These are phyloP conservation scores for Acrossocheilus fasciatus DNA, from an alignment of 2,797 vertebrate genomes.

Conservation along the genomic window DNA sequence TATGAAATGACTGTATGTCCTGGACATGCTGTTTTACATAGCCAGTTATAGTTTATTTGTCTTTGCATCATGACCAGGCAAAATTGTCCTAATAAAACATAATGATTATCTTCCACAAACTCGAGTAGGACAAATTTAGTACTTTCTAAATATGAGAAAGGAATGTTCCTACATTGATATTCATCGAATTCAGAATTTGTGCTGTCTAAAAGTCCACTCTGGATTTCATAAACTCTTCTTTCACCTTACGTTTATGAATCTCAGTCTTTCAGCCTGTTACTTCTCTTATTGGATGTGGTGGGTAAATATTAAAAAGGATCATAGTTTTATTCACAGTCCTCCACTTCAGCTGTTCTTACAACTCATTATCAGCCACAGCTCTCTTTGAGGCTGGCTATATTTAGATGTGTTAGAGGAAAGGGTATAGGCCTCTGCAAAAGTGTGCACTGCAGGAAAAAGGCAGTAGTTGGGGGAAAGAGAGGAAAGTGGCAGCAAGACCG, in stretches of 20 bases:
- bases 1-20: too few species aligned
- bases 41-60: background rate
- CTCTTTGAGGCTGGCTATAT: slow-evolving; percentile 78
- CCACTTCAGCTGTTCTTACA: slow-evolving; percentile 67
- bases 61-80: background rate
- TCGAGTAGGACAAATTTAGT: too few species aligned
- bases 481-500: slow-evolving; percentile 31
- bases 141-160: background rate
- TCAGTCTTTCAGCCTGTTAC: background rate
- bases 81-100: background rate
- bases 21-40: background rate
- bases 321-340: slow-evolving; percentile 41
- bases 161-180: background rate
- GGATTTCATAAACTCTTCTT: slow-evolving; percentile 11
- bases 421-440: slow-evolving; percentile 72
- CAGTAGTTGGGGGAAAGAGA: background rate
- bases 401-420: slow-evolving; percentile 73
- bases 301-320: slow-evolving; percentile 51
- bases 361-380: slow-evolving; percentile 74
- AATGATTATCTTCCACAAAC: background rate
- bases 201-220: background rate
- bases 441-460: slow-evolving; percentile 67
- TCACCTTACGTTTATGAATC: slow-evolving; percentile 3
- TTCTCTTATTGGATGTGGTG: background rate
- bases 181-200: background rate